Base-by-base conservation (phyloP, 2,888 invertebrate genomes). In the Agrotis clavis region DNA sequence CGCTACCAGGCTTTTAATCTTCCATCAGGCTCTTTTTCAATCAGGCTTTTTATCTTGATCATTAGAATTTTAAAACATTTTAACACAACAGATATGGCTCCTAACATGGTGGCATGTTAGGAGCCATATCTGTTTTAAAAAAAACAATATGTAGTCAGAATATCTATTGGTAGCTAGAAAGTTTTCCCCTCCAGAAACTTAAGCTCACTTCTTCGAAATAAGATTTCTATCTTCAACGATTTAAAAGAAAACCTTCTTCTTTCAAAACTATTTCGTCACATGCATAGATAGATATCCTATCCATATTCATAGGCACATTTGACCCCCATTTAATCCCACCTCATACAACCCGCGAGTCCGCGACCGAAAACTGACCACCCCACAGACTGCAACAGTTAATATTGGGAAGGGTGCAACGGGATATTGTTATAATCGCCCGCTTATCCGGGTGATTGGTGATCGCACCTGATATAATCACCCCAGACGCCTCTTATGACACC, bases 401-500 rank as follows among this genome's bases (percentile, higher is more conserved):
- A 53, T 56, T 77, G 25, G 57, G 61, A 62, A 50, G 70, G 78
- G 63, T 81, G 81, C 64, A 69, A 50, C 53, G 77, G 76, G 69
- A 68, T 76, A 81, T 65, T 70, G 81, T 70, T 50, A 70, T 62
- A 78, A 70, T 78, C 61, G 30, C 45, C 77, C 63, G 68, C 81
- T 81, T 81, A 65, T 53, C 41, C 70, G 70, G 48, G 41, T 62
- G 77, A 77, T 81, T 62, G 77, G 77, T 65, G 70, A 70, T 77
- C 70, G 53, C 77, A 78, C 77, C 78, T 78, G 78, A 77, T 77
- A 78, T 65, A 54, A 78, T 76, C 76, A 11, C 63, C 54, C 7
- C 64, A 53, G 53, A 41, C 78, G 19, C 77, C 79, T 77, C 78
- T 68, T 66, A 41, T 59, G 47, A 68, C 79, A 78, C 61, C 65